Conservation (phyloP, 2,797 vertebrate species). For the Holocentrus rufus region DNA sequence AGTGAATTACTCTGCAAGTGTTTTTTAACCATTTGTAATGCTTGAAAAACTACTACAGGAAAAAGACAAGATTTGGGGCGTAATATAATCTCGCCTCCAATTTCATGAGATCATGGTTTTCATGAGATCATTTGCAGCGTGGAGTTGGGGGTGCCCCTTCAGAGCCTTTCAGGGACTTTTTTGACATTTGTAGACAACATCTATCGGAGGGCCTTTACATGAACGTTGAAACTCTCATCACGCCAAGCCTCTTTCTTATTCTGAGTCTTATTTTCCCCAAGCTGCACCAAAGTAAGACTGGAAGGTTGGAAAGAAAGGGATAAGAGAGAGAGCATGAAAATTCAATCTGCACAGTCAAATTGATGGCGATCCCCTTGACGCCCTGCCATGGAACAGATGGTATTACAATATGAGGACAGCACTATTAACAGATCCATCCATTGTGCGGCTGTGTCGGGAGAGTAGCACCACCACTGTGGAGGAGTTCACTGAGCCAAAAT, state of each 20-base stretch:
- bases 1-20: not conserved
- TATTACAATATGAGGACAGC: conserved; percentile 71
- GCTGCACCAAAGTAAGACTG: conserved; percentile 31
- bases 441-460: conserved; percentile 63
- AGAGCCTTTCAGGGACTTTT: not conserved
- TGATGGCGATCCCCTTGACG: conserved; percentile 66
- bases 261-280: conserved; percentile 11
- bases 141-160: not conserved
- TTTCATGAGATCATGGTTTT: not conserved
- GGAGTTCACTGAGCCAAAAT: conserved; percentile 57
- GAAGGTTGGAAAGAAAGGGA: conserved; percentile 39
- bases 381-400: conserved; percentile 75
- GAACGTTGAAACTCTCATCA: not conserved
- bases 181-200: conserved; percentile 1
- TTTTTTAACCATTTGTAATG: conserved; percentile 23
- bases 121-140: not conserved
- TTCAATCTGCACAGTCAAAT: conserved; percentile 68
- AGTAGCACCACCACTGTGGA: conserved; percentile 47
- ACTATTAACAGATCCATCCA: conserved; percentile 75
- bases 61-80: conserved; percentile 10
- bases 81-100: conserved; percentile 12
- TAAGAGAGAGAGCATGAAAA: conserved; percentile 52
- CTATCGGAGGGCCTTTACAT: not conserved
- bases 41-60: conserved; percentile 9
- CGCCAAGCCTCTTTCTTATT: not conserved